Conservation (phyloP, 2,888 invertebrate species). For the Loripinus fragilis region DNA sequence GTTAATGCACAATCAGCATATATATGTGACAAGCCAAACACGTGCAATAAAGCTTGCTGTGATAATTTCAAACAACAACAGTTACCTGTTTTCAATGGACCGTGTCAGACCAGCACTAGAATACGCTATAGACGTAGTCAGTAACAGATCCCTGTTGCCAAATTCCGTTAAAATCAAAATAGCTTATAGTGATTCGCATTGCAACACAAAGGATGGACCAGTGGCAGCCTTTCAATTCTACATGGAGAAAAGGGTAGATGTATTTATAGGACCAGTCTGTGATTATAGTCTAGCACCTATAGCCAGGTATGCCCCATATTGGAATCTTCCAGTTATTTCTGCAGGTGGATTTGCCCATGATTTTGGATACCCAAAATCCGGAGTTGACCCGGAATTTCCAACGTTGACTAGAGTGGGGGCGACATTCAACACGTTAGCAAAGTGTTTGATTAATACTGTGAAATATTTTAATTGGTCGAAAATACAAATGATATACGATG, state of each 20-base stretch:
- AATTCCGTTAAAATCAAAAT: constrained; percentile 50
- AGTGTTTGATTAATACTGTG: constrained; percentile 48
- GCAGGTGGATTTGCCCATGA: constrained; percentile 81
- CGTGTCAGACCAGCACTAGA: constrained; percentile 69
- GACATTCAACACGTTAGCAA: constrained; percentile 65
- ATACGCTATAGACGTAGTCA: constrained; percentile 64
- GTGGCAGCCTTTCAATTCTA: constrained; percentile 76
- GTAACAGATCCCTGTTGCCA: constrained; percentile 44
- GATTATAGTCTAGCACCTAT: constrained; percentile 92
- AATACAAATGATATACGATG: constrained; percentile 89
- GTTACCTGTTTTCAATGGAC: constrained; percentile 65
- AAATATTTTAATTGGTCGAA: constrained; percentile 62
- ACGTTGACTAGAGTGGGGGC: constrained; percentile 74
- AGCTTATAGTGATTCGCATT: constrained; percentile 72
- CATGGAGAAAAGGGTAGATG: constrained; percentile 64
- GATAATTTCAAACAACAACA: constrained; percentile 40
- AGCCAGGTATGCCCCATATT: constrained; percentile 93
- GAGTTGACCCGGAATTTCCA: constrained; percentile 53
- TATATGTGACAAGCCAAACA: not conserved
- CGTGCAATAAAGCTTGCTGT: constrained; percentile 34
- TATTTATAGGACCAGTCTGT: constrained; percentile 80
- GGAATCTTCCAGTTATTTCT: constrained; percentile 96
- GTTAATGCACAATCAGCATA: not conserved
- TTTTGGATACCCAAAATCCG: constrained; percentile 71
- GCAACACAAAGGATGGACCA: constrained; percentile 71